Conservation (phyloP, 2,888 invertebrate genomes). For the Amblyjoppa proteus region DNA sequence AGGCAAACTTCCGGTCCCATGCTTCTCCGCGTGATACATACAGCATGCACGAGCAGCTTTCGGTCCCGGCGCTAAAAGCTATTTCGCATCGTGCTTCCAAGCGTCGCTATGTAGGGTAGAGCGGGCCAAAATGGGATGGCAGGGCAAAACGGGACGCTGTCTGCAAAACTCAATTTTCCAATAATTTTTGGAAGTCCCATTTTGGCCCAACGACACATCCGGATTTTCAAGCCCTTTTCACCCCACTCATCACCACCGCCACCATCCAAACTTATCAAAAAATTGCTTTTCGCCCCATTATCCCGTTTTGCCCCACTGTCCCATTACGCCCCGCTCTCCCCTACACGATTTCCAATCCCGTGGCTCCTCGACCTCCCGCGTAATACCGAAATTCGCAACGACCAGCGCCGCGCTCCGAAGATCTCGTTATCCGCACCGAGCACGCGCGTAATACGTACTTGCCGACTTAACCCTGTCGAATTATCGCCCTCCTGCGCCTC, state of each 20-base stretch:
- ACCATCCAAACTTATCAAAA: no score
- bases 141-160: no score
- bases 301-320: no score
- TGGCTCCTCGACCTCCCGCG: neutral
- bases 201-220: no score
- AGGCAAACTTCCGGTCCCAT: conserved; percentile 33
- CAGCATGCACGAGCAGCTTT: conserved; percentile 6
- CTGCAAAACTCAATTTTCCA: no score
- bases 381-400: conserved; percentile 45
- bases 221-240: no score
- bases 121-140: no score
- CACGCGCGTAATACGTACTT: conserved; percentile 7
- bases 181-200: no score
- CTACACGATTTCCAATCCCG: conserved; percentile 20
- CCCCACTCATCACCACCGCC: no score
- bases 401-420: conserved; percentile 7
- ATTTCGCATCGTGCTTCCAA: conserved; percentile 12
- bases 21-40: neutral
- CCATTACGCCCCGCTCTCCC: no score
- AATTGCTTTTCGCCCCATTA: no score
- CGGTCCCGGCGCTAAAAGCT: conserved; percentile 32
- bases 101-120: neutral
- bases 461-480: conserved; percentile 23
- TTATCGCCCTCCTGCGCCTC: conserved; percentile 9
- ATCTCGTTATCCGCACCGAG: conserved; percentile 30